Conservation (phyloP, 1,140 invertebrate genomes). For the Galendromus occidentalis region DNA sequence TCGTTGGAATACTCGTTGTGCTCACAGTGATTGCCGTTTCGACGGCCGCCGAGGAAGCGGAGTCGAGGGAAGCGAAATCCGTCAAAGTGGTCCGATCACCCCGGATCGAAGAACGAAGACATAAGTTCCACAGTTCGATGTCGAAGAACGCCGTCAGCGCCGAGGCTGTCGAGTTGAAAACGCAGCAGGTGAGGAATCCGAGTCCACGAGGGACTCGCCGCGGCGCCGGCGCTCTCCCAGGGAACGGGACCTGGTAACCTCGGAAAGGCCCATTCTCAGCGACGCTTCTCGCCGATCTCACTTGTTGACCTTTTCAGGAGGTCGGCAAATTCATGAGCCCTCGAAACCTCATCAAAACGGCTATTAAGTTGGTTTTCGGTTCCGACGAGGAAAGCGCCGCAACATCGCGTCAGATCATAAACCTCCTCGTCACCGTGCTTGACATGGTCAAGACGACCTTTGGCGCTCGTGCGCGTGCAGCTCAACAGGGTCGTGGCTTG, state of each 20-base stretch:
- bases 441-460: conserved; percentile 22
- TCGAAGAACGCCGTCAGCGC: background rate
- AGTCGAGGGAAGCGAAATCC: background rate
- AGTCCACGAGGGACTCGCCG: background rate
- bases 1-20: background rate
- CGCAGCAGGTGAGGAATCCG: background rate
- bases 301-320: conserved; percentile 18
- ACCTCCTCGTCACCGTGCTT: conserved; percentile 20
- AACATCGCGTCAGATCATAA: conserved; percentile 22
- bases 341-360: conserved; percentile 22
- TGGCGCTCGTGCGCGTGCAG: conserved; percentile 19
- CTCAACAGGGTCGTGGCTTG: conserved; percentile 10
- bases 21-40: background rate
- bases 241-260: background rate
- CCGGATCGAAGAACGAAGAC: background rate
- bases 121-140: conserved; percentile 2
- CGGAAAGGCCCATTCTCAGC: background rate
- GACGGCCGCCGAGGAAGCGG: background rate
- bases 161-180: background rate
- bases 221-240: background rate
- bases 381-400: conserved; percentile 22
- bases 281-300: too few species aligned
- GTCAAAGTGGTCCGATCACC: background rate
- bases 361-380: conserved; percentile 23
- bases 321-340: conserved; percentile 21